phyloP scores from a whole-genome alignment of 2,797 vertebrate species.

The Sandelia bainsii region DNA sequence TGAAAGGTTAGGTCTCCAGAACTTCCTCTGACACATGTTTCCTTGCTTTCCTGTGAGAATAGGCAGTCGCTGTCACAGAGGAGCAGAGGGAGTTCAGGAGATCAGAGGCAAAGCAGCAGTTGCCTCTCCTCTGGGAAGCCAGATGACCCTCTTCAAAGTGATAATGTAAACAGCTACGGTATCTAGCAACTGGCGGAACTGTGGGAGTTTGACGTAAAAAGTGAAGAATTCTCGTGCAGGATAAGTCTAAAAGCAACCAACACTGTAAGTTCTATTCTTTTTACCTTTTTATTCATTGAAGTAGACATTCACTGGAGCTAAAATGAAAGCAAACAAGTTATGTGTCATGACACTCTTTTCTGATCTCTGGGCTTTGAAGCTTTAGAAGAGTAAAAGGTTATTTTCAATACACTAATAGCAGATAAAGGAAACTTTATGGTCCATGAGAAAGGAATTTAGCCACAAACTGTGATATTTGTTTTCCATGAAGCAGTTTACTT shows the following conservation, averaged over 20 bases:
- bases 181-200: conserved; percentile 61
- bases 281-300: conserved; percentile 22
- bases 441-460: neutral
- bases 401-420: conserved; percentile 26
- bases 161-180: conserved; percentile 78
- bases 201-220: conserved; percentile 74
- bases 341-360: conserved; percentile 12
- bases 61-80: conserved; percentile 74
- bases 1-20: conserved; percentile 58
- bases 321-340: conserved; percentile 39
- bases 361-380: conserved; percentile 30
- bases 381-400: conserved; percentile 13
- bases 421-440: conserved; percentile 13
- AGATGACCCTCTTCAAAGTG: conserved; percentile 79
- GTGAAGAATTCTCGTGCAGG: conserved; percentile 58
- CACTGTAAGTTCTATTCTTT: conserved; percentile 56
- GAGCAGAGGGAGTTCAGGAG: conserved; percentile 70
- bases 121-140: conserved; percentile 68
- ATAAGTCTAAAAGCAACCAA: conserved; percentile 45
- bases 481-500: neutral
- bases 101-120: conserved; percentile 77
- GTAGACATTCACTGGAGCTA: neutral
- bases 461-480: conserved; percentile 5
- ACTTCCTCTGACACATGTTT: conserved; percentile 69
- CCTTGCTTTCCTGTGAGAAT: conserved; percentile 71